Conservation (phyloP, 2,113 vertebrate species). For the Empidonax alnorum region DNA sequence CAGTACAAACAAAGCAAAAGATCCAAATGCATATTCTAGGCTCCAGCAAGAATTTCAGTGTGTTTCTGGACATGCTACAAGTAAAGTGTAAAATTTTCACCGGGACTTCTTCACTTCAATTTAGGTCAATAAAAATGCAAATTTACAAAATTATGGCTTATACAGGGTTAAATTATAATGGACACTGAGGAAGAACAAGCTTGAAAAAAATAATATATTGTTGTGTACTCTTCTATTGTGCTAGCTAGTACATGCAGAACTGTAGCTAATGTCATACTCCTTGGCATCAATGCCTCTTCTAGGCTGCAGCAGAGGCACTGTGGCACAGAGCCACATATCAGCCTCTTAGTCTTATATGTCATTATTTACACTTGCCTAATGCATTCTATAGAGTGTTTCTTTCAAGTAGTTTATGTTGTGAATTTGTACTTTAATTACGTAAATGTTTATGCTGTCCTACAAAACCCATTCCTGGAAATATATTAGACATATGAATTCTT, state of each 20-base stretch:
- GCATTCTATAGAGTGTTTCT: neutral
- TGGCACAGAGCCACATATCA: neutral
- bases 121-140: neutral
- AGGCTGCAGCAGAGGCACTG: neutral
- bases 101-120: neutral
- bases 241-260: neutral
- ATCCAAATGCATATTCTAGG: neutral
- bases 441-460: neutral
- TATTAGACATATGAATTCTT: neutral
- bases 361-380: neutral
- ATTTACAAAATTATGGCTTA: neutral
- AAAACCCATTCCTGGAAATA: neutral
- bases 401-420: neutral
- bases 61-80: neutral
- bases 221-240: neutral
- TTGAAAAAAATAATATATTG: neutral
- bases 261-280: neutral
- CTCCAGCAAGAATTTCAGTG: neutral
- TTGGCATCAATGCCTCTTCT: neutral
- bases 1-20: neutral
- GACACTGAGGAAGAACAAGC: rapidly evolving
- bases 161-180: neutral
- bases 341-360: neutral
- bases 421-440: neutral
- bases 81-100: neutral